These are phyloP conservation scores for Aplocera efformata DNA, from an alignment of 2,888 invertebrate species.

Conservation along the genomic window DNA sequence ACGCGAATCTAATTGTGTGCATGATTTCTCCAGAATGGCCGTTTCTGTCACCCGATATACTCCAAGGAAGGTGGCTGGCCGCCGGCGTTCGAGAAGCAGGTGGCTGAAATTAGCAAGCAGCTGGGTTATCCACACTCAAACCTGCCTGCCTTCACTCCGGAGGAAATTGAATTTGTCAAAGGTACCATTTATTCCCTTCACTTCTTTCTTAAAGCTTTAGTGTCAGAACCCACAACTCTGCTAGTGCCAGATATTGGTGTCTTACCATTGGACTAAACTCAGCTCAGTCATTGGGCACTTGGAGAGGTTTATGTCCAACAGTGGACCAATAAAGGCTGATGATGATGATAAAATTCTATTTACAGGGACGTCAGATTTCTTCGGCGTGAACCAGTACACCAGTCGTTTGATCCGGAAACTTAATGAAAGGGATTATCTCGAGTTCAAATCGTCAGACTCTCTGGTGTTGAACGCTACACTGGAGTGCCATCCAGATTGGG, in stretches of 20 bases:
- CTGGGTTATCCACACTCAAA: conserved; percentile 37
- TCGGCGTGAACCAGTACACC: conserved; percentile 74
- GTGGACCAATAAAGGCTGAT: too few relatives aligned
- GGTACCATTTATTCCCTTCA: conserved; percentile 27
- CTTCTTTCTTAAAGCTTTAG: too few relatives aligned
- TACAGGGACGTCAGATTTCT: conserved; percentile 69
- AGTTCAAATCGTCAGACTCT: conserved; percentile 17
- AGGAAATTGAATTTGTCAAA: conserved; percentile 37
- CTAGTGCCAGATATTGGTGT: too few relatives aligned
- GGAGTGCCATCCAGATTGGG: too few relatives aligned
- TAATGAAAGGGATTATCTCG: conserved; percentile 18
- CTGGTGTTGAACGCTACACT: conserved; percentile 26
- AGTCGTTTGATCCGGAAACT: conserved; percentile 27
- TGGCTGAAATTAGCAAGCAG: conserved; percentile 38
- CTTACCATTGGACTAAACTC: too few relatives aligned
- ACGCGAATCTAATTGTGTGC: too few relatives aligned
- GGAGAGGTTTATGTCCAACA: too few relatives aligned
- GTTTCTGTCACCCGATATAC: conserved; percentile 44
- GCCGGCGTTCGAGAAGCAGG: conserved; percentile 32
- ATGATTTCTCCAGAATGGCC: conserved; percentile 28
- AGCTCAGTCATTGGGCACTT: too few relatives aligned
- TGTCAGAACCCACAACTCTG: too few relatives aligned
- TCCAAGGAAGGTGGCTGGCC: conserved; percentile 56
- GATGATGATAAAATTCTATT: too few relatives aligned
- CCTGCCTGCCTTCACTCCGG: conserved; percentile 43